Percentiles rank a stretch among this genome's conserved stretches.
phyloP scores from a whole-genome alignment of 1,140 invertebrate species.

The Aporrectodea caliginosa region DNA sequence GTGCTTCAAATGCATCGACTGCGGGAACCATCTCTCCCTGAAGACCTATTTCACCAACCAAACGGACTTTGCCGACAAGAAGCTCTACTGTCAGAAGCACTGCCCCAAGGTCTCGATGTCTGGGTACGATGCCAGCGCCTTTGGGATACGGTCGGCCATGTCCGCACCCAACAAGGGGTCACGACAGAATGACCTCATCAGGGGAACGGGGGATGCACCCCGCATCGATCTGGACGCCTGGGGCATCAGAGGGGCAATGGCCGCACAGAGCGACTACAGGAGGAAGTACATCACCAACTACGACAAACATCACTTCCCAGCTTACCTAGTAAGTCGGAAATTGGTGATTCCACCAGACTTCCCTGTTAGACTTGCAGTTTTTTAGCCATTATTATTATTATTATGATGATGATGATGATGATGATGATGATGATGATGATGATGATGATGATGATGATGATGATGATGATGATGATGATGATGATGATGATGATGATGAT shows the following conservation, averaged over 20 bases:
- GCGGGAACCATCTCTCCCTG: conserved; percentile 86
- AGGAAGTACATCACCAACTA: background rate
- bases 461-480: too few relatives aligned
- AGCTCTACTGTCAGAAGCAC: conserved; percentile 94
- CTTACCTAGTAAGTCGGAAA: background rate
- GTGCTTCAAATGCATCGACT: conserved; percentile 91
- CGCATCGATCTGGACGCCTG: conserved; percentile 78
- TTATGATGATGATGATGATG: too few relatives aligned
- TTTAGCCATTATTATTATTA: too few relatives aligned
- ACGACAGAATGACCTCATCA: background rate
- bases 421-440: too few relatives aligned
- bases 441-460: too few relatives aligned
- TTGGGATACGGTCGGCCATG: conserved; percentile 71
- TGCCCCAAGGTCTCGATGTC: conserved; percentile 91
- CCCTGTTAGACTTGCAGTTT: too few relatives aligned
- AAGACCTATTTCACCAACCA: conserved; percentile 99
- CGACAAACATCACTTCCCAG: conserved; percentile 18
- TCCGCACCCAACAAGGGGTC: conserved; percentile 58
- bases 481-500: too few relatives aligned
- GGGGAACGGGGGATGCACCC: conserved; percentile 60
- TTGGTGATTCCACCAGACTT: too few relatives aligned
- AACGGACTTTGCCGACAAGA: conserved; percentile 89
- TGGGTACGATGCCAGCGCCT: conserved; percentile 76
- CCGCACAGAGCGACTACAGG: conserved; percentile 17
- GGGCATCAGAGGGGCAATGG: conserved; percentile 67